Conservation (phyloP, 2,113 vertebrate genomes). For the Halichoerus grypus region DNA sequence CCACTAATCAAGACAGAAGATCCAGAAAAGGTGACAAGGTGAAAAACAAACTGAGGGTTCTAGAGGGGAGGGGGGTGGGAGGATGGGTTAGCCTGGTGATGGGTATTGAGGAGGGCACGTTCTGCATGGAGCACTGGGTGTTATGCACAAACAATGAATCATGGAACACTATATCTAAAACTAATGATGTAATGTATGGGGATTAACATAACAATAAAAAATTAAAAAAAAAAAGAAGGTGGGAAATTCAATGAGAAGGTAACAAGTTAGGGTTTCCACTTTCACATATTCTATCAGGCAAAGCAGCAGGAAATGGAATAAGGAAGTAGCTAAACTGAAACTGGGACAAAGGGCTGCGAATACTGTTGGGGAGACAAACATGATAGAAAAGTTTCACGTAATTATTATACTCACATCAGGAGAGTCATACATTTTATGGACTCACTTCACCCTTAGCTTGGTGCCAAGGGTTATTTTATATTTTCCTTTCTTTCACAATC, state of each 20-base stretch:
- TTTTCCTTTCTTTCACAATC: not conserved
- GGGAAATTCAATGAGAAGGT: not conserved
- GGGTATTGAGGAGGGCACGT: no score
- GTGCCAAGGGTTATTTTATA: not conserved
- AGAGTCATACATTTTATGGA: not conserved
- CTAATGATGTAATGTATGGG: no score
- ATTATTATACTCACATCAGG: not conserved
- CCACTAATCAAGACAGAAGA: not conserved
- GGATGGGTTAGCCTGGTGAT: no score
- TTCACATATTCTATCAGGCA: not conserved
- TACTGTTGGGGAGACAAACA: not conserved
- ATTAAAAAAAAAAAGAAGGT: not conserved
- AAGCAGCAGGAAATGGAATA: not conserved
- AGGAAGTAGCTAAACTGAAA: conserved; percentile 28
- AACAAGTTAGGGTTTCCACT: not conserved
- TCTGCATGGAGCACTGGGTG: no score
- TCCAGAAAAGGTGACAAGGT: not conserved
- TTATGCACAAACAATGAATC: no score
- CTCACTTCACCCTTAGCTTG: not conserved
- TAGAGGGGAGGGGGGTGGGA: no score
- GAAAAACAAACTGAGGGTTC: no score
- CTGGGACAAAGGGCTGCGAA: conserved; percentile 34
- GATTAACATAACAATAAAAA: no score
- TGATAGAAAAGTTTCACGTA: not conserved
- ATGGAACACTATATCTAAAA: no score